Evolutionary conservation across 2,797 vertebrate species (phyloP), one percentile per base, ranked within the genome.

Genomic region (Delichon dasypus): DNA sequence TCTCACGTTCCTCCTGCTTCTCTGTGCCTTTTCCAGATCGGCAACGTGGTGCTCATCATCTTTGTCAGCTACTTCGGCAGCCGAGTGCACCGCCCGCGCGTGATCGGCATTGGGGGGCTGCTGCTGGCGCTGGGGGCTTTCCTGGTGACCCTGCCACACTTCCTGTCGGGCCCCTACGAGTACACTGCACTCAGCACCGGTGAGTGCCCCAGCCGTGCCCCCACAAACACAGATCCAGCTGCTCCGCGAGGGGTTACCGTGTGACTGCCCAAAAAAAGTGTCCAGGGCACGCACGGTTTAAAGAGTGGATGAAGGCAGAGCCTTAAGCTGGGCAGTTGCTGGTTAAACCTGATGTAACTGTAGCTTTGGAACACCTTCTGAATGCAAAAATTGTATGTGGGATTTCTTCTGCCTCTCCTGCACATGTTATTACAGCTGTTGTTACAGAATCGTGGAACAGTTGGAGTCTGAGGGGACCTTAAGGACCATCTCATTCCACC

Each of bases 41-140:
- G 99, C 93, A 99, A 99, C 38, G 97, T 98, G 22, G 85, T 98
- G 68, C 98, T 99, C 94, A 99, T 99, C 79, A 98, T 99, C 95
- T 99, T 99, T 2, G 98, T 99, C 94, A 99, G 99, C 98, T 99
- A 99, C 98, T 98, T 99, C 1, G 99, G 99, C 89, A 98, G 98
- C 77, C 97, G 99, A 1, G 98, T 99, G 25, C 98, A 99, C 95
- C 98, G 99, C 17, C 99, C 99, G 0, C 98, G 98, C 14, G 8
- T 99, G 45, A 99, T 99, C 1, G 99, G 99, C 12, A 0, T 98
- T 0, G 99, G 99, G 1, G 99, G 99, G 11, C 96, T 99, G 32
- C 97, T 99, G 91, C 98, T 99, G 97, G 98, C 98, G 0, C 74
- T 98, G 67, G 99, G 99, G 1, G 98, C 99, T 8, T 96, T 99